Conservation (phyloP, 2,113 vertebrate species). For the Hippocampus abdominalis region DNA sequence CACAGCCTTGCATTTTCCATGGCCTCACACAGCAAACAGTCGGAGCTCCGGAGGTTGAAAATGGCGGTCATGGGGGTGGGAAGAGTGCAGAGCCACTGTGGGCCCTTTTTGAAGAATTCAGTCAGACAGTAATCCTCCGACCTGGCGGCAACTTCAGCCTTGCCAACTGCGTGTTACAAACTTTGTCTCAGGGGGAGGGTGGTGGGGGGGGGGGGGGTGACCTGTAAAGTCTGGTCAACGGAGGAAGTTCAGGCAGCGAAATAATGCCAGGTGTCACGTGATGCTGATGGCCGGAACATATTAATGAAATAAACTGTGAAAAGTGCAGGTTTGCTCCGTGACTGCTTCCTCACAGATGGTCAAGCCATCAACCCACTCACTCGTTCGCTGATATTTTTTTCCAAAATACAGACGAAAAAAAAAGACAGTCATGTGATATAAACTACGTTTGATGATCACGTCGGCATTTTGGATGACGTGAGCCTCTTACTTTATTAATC, state of each 20-base stretch:
- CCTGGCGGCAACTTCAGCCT: conserved; percentile 14
- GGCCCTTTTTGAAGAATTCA: conserved; percentile 35
- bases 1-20: conserved; percentile 33
- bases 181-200: conserved; percentile 19
- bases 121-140: conserved; percentile 50
- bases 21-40: conserved; percentile 11
- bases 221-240: conserved; percentile 23
- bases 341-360: conserved; percentile 23
- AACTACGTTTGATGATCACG: neutral
- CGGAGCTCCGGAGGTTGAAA: conserved; percentile 9
- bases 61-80: neutral
- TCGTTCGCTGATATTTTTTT: conserved; percentile 9
- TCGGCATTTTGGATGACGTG: neutral
- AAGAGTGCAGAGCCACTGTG: neutral
- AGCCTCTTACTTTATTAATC: neutral
- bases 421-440: conserved; percentile 22
- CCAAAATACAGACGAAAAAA: conserved; percentile 16
- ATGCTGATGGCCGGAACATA: neutral
- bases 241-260: neutral
- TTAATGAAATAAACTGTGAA: conserved; percentile 18
- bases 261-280: neutral
- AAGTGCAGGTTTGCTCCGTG: conserved; percentile 19
- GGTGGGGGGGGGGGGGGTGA: conserved; percentile 18
- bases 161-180: conserved; percentile 27
- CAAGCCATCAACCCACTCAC: conserved; percentile 13